Evolutionary conservation across 2,797 vertebrate species (phyloP).

Genomic region (Coccyzus lansbergi): DNA sequence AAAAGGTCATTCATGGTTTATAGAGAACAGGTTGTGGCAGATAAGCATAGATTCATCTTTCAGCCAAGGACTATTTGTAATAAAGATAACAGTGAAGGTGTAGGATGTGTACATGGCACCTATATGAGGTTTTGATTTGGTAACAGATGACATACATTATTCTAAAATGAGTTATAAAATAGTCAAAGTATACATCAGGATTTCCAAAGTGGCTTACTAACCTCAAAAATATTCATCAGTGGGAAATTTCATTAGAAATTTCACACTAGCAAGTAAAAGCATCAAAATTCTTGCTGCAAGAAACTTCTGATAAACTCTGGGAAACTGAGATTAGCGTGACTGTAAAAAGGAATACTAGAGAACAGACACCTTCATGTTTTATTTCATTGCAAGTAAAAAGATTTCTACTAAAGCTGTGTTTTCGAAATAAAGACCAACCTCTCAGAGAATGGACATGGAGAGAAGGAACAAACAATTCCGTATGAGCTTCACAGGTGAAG

Average conservation of each 20-base stretch:
- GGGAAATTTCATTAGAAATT: not conserved
- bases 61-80: not conserved
- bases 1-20: not conserved
- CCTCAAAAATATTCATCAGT: not conserved
- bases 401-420: not conserved
- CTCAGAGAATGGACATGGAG: not conserved
- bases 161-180: not conserved
- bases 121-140: not conserved
- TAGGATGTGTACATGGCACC: not conserved
- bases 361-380: not conserved
- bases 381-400: not conserved
- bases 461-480: not conserved
- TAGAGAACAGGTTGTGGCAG: not conserved
- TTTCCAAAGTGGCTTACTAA: not conserved
- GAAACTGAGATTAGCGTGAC: not conserved
- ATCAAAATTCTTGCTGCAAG: not conserved
- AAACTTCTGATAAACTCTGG: not conserved
- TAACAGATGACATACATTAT: not conserved
- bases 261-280: not conserved
- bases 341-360: not conserved
- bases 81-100: not conserved
- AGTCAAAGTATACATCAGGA: not conserved
- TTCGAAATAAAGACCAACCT: not conserved
- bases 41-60: constrained; percentile 1
- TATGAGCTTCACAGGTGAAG: not conserved